phyloP scores from a whole-genome alignment of 1,140 invertebrate genomes.

The Subanguina moxae region DNA sequence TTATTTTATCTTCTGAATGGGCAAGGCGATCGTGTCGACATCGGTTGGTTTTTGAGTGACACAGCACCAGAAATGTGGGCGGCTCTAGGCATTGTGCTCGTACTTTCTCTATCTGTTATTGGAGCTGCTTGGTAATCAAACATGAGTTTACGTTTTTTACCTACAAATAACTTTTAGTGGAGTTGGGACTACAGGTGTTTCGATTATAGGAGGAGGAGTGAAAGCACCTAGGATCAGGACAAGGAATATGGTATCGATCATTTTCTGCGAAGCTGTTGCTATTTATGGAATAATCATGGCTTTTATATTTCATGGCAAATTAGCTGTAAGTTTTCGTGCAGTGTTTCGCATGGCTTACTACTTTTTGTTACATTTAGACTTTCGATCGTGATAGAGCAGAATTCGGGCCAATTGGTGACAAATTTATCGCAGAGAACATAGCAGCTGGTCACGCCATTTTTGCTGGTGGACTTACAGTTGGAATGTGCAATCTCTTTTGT shows the following conservation, averaged over 20 bases:
- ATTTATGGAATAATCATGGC: conserved; percentile 98
- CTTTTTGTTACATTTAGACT: no score
- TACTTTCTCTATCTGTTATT: conserved; percentile 91
- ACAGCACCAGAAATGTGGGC: conserved; percentile 70
- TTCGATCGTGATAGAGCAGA: no score
- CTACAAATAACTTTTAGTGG: conserved; percentile 16
- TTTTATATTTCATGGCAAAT: conserved; percentile 81
- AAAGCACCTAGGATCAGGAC: conserved; percentile 97
- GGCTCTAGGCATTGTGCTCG: conserved; percentile 79
- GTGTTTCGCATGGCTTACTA: conserved; percentile 15
- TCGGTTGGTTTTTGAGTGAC: conserved; percentile 61
- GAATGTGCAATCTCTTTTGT: conserved; percentile 87
- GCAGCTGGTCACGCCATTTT: conserved; percentile 85
- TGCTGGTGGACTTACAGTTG: conserved; percentile 84
- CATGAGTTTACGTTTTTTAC: no score
- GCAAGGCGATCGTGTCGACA: conserved; percentile 63
- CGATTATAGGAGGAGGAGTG: conserved; percentile 93
- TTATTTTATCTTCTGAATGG: conserved; percentile 62
- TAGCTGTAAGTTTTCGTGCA: conserved; percentile 64
- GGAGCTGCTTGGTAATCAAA: conserved; percentile 80
- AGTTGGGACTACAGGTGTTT: conserved; percentile 68
- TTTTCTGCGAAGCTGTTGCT: conserved; percentile 96
- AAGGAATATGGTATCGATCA: conserved; percentile 97
- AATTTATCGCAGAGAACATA: conserved; percentile 46
- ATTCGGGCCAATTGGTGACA: no score